Conservation (phyloP, 92 coral and sea anemone species). For the Diadumene lineata region DNA sequence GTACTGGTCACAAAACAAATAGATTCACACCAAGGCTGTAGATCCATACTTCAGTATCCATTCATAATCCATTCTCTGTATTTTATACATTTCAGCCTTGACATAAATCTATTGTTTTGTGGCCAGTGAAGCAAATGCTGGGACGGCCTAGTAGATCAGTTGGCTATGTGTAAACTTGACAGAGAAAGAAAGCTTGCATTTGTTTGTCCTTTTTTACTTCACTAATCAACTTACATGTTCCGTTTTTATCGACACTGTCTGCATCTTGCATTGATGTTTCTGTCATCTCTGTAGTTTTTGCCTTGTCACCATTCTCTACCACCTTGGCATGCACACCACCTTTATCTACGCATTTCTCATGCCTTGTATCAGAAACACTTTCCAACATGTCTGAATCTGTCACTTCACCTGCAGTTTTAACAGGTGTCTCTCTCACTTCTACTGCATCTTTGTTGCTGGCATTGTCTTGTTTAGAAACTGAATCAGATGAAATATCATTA, state of each 20-base stretch:
- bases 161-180: background rate
- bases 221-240: conserved; percentile 7
- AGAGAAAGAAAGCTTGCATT: background rate
- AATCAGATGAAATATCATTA: background rate
- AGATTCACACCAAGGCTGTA: no score
- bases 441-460: background rate
- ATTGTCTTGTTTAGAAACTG: background rate
- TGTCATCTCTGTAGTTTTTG: background rate
- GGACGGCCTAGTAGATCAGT: no score
- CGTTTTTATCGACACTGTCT: background rate
- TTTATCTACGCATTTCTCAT: conserved; percentile 2
- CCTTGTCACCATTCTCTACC: background rate
- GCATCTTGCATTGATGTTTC: background rate
- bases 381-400: conserved; percentile 12
- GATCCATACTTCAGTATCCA: no score
- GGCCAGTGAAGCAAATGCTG: no score
- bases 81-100: no score
- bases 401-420: conserved; percentile 24
- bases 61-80: no score
- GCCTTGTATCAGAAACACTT: background rate
- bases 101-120: no score
- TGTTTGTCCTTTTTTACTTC: background rate
- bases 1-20: no score
- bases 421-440: conserved; percentile 29
- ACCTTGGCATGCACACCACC: background rate